Base-by-base conservation (phyloP, 1,140 invertebrate species). In the Varroa destructor region DNA sequence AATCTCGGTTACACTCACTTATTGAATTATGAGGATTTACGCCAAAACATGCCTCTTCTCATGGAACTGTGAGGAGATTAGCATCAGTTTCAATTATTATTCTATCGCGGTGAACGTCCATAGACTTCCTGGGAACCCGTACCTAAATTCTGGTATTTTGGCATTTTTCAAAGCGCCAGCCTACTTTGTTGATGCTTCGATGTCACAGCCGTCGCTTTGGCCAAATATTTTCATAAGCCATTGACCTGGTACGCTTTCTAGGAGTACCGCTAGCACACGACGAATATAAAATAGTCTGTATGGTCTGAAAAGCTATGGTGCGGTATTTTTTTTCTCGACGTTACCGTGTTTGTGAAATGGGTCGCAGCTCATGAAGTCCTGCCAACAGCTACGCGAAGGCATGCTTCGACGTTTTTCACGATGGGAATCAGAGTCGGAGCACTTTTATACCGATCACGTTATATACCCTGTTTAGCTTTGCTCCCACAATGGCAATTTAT, bases 31-130 rank as follows among this genome's bases (percentile, higher is more conserved):
- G 57, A 58, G 40, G 57, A 12, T 12, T 12, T 58, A 36, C 57
- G 57, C 4, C 57, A 12, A 6, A 58, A 58, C 57, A 58, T 12
- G 25, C 57, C 12, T 12, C 57, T 58, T 12, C 57, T 58, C 25
- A 58, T 58, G 57, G 12, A 6, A 3, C 4, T 58, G 3, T 58
- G 57, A 25, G 25, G 25, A 25, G 57, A 3, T 58, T 12, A 5
- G 57, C 57, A 58, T 12, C 25, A 58, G 57, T 12, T 58, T 58
- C 57, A 58, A 58, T 12, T 58, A 58, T 12, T 58, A 58, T 58
- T 58, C 3, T 42, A 58, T 58, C 57, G 57, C 57, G 57, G 4
- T 58, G 25, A 58, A 58, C 57, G 57, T 12, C 25, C 57, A 58
- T 42, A 3, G 57, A 6, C 57, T 58, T 36, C 57, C 57, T 42